Evolutionary conservation across 2,797 vertebrate genomes (phyloP), one percentile per base, ranked within the genome.

Genomic region (Mus minutoides): DNA sequence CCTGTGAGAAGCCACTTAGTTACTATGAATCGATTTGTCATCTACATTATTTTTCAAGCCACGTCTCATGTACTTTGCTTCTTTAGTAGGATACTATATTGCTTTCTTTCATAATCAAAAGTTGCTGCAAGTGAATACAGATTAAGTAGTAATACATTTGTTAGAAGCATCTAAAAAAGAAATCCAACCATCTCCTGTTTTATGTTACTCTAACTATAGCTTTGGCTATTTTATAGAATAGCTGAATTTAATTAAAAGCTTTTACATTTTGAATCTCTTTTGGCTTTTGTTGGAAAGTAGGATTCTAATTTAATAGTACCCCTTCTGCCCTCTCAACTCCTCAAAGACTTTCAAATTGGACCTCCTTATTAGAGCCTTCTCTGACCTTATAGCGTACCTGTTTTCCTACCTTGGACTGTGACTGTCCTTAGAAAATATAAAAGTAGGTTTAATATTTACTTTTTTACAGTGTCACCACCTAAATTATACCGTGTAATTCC

Each of bases 161-260:
- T 92, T 92, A 91, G 86, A 96, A 92, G 43, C 58, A 91, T 79
- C 76, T 97, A 69, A 82, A 97, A 94, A 90, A 79, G 46, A 95
- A 92, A 60, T 93, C 84, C 87, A 97, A 95, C 93, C 92, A 95
- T 94, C 96, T 94, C 26, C 49, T 96, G 64, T 88, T 69, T 79
- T 92, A 37, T 60, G 79, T 10, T 58, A 76, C 34, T 24, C 6
- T 91, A 89, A 94, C 90, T 71, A 83, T 12, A 95, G 73, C 26
- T 89, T 92, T 67, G 40, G 43, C 46, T 82, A 58, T 86, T 97
- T 88, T 76, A 49, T 82, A 89, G 40, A 82, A n/a, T 92, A 77
- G 79, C 84, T 87, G 26, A 3, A 90, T 67, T 94, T 96, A 94
- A 94, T 93, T 90, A 94, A 88, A 97, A 82, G 11, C 8, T 85